These are phyloP conservation scores for Drosophila navojoa DNA, from an alignment of 1,140 invertebrate species.

Conservation along the genomic window DNA sequence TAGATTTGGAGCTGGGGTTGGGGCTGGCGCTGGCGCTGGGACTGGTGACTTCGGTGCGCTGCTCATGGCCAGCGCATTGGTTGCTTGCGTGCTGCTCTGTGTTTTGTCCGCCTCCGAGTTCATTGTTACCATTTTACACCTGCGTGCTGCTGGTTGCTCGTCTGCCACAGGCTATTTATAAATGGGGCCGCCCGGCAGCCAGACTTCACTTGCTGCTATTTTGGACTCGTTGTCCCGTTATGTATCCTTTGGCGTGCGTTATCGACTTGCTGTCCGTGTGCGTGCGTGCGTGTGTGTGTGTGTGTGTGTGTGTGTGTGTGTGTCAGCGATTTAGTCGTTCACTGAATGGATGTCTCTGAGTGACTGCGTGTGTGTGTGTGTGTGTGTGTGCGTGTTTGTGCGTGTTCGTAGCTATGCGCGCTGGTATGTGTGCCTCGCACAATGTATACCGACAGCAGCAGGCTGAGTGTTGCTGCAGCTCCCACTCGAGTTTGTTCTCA, in stretches of 20 bases:
- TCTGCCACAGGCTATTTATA: slow-evolving; percentile 42
- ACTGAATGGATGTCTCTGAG: slow-evolving; percentile 6
- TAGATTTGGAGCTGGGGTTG: not conserved
- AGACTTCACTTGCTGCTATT: slow-evolving; percentile 18
- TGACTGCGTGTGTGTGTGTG: slow-evolving; percentile 19
- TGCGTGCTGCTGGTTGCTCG: slow-evolving; percentile 12
- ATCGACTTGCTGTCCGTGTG: slow-evolving; percentile 25
- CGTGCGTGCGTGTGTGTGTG: slow-evolving; percentile 1
- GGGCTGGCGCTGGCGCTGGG: slow-evolving; percentile 6
- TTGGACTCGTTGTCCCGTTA: slow-evolving; percentile 7
- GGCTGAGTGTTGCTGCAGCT: slow-evolving; percentile 27
- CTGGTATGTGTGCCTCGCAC: slow-evolving; percentile 26
- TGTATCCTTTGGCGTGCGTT: slow-evolving; percentile 30
- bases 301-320: slow-evolving; percentile 3
- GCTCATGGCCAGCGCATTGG: slow-evolving; percentile 65
- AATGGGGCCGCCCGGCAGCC: not conserved
- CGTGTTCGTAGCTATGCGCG: slow-evolving; percentile 15
- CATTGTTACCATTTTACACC: slow-evolving; percentile 83
- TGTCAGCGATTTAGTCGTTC: not conserved
- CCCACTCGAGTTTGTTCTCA: slow-evolving; percentile 33
- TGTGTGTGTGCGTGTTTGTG: slow-evolving; percentile 17
- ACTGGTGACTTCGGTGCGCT: slow-evolving; percentile 42
- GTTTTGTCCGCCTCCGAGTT: slow-evolving; percentile 83
- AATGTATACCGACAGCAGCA: slow-evolving; percentile 22
- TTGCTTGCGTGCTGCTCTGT: slow-evolving; percentile 68